These are phyloP conservation scores for Nyctalus aviator DNA, from an alignment of 2,797 vertebrate genomes.

Conservation along the genomic window DNA sequence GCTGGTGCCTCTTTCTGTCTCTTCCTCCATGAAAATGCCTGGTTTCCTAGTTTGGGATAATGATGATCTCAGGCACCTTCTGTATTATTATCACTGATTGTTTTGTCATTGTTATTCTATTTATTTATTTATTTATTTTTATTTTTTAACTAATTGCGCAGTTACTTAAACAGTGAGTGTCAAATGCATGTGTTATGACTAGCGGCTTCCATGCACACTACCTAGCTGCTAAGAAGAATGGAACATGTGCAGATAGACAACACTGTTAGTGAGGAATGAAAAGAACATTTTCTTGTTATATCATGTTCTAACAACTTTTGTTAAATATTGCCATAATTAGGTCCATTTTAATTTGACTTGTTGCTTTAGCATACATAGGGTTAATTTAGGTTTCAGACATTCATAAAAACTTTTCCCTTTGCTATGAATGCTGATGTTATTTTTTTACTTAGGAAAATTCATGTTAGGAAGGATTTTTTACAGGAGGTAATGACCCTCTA, in stretches of 20 bases:
- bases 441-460: slow-evolving; percentile 37
- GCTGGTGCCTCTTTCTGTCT: neutral
- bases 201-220: neutral
- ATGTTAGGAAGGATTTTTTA: neutral
- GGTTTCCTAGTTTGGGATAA: neutral
- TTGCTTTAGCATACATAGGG: neutral
- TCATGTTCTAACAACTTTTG: neutral
- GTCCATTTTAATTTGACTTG: slow-evolving; percentile 27
- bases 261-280: neutral
- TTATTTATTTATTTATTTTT: neutral
- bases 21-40: neutral
- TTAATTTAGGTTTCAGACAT: slow-evolving; percentile 33
- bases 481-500: neutral
- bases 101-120: neutral
- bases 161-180: neutral
- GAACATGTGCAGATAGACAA: neutral
- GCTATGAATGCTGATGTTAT: slow-evolving; percentile 24
- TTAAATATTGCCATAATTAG: neutral
- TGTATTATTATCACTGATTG: neutral
- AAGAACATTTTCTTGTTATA: slow-evolving; percentile 15
- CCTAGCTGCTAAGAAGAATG: neutral
- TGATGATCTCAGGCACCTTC: neutral
- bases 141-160: neutral
- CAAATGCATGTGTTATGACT: neutral
- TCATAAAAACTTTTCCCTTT: neutral